phyloP scores from a whole-genome alignment of 92 coral and sea anemone species.

The Anthopleura xanthogrammica region DNA sequence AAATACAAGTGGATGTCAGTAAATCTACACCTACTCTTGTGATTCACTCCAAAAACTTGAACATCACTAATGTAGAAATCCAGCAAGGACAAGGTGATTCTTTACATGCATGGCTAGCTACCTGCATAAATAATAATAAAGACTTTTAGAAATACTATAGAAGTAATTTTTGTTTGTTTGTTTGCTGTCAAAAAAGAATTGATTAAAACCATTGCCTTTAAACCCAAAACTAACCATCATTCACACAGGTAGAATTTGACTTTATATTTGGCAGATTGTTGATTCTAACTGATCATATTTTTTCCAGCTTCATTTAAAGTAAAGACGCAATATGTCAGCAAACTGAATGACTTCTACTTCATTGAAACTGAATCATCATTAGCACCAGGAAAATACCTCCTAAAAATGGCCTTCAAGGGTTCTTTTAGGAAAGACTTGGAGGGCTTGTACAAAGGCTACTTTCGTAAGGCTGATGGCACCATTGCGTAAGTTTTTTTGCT shows the following conservation, averaged over 20 bases:
- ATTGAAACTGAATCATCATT: slow-evolving; percentile 37
- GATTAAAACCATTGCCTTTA: too few species aligned
- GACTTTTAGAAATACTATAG: too few species aligned
- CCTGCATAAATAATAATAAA: too few species aligned
- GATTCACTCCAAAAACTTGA: slow-evolving; percentile 31
- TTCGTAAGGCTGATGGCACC: slow-evolving; percentile 25
- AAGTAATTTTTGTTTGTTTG: too few species aligned
- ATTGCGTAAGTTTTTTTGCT: slow-evolving; percentile 10
- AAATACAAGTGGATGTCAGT: slow-evolving; percentile 9
- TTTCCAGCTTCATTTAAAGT: slow-evolving; percentile 15
- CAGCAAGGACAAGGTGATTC: neutral
- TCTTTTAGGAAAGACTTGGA: slow-evolving; percentile 45
- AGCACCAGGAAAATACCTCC: slow-evolving; percentile 33
- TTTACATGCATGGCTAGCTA: too few species aligned
- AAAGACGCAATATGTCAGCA: slow-evolving; percentile 32
- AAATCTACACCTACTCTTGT: slow-evolving; percentile 5
- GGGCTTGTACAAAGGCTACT: slow-evolving; percentile 56
- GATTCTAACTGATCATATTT: neutral
- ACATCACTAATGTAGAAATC: slow-evolving; percentile 16
- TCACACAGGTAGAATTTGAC: too few species aligned
- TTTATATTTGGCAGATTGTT: too few species aligned
- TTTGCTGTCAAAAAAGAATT: too few species aligned
- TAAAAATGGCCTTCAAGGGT: slow-evolving; percentile 50
- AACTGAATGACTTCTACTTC: slow-evolving; percentile 71
- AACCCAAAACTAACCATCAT: too few species aligned